Conservation (phyloP, 2,113 vertebrate genomes). For the Xyrauchen texanus region DNA sequence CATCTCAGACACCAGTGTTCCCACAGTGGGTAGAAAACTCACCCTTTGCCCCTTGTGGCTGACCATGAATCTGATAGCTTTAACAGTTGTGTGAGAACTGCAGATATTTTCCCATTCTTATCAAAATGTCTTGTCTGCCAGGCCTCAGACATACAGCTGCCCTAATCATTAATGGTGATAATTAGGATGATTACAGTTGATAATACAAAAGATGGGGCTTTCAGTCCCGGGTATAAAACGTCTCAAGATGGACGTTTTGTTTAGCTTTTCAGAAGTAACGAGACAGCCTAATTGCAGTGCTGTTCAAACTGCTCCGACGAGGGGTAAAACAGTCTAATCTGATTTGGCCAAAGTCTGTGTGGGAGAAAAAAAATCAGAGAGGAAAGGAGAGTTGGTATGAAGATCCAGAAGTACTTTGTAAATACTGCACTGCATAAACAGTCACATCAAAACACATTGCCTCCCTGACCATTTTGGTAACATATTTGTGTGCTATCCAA, state of each 20-base stretch:
- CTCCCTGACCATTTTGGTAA: constrained; percentile 71
- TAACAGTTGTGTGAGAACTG: constrained; percentile 45
- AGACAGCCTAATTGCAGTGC: background rate
- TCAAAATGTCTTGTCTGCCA: too few species aligned
- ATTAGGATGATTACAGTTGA: background rate
- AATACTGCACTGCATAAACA: constrained; percentile 58
- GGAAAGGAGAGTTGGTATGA: background rate
- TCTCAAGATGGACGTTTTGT: too few species aligned
- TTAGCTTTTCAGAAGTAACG: constrained; percentile 3
- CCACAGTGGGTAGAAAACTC: constrained; percentile 31
- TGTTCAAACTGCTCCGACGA: constrained; percentile 19
- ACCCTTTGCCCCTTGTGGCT: constrained; percentile 22
- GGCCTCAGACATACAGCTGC: background rate
- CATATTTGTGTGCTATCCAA: constrained; percentile 71
- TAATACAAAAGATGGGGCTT: background rate
- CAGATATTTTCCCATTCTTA: background rate
- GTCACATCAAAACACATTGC: constrained; percentile 45
- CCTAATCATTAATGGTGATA: constrained; percentile 1
- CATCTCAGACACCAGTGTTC: constrained; percentile 41
- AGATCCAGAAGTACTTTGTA: constrained; percentile 56
- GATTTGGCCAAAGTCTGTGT: constrained; percentile 1
- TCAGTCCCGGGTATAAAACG: background rate
- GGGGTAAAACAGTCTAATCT: constrained; percentile 23
- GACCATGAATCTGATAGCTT: constrained; percentile 18
- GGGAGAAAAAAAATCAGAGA: background rate